phyloP scores from a whole-genome alignment of 1,140 invertebrate species.

The Caenorhabditis inopinata region DNA sequence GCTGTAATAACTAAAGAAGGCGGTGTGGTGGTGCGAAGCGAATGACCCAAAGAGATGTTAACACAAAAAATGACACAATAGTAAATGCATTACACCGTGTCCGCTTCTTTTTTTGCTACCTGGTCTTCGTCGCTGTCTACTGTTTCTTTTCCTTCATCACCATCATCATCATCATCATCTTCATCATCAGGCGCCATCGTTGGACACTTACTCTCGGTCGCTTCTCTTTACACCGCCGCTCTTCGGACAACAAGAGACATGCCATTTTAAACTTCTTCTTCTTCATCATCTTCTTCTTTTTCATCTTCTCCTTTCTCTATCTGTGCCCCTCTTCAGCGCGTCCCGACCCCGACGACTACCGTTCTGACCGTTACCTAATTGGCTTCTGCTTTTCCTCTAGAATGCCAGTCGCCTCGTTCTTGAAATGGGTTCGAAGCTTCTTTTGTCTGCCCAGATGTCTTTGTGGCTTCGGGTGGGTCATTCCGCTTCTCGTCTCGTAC shows the following conservation, averaged over 20 bases:
- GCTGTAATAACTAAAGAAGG: constrained; percentile 16
- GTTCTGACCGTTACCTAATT: constrained; percentile 27
- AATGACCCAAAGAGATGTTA: constrained; percentile 26
- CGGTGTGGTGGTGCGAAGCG: too few relatives aligned
- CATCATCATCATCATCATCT: background rate
- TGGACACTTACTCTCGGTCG: background rate
- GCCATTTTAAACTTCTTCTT: constrained; percentile 34
- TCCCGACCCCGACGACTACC: too few relatives aligned
- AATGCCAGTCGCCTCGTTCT: background rate
- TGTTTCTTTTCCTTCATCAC: background rate
- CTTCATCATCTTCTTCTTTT: too few relatives aligned
- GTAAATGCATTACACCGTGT: constrained; percentile 7
- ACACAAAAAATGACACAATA: constrained; percentile 25
- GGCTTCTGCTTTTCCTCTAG: background rate
- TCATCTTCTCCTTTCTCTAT: background rate
- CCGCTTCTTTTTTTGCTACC: background rate
- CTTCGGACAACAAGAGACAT: constrained; percentile 25
- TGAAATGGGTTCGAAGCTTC: background rate
- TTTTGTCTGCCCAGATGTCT: background rate
- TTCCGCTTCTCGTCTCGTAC: too few relatives aligned
- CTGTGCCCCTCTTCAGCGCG: background rate
- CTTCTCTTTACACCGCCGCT: background rate
- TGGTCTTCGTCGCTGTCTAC: background rate
- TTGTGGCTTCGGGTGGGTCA: background rate
- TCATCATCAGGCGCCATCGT: constrained; percentile 2